Percentiles rank a stretch among this genome's conserved stretches.
phyloP scores from a whole-genome alignment of 2,113 vertebrate species.

The Nannospalax galili region DNA sequence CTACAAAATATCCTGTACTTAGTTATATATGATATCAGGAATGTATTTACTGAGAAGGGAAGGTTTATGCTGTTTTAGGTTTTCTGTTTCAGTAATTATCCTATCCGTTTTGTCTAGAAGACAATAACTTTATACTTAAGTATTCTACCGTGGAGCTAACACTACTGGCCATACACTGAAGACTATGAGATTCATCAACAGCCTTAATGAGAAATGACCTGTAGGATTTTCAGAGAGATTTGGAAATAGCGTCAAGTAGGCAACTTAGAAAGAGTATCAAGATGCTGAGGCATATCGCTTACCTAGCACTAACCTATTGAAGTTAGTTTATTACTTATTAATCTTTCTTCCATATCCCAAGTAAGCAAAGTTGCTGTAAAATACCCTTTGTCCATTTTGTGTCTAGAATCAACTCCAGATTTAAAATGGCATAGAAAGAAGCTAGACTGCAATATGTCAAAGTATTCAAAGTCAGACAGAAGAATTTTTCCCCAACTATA shows the following conservation, averaged over 20 bases:
- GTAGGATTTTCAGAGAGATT: conserved; percentile 36
- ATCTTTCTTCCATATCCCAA: not conserved
- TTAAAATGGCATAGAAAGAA: not conserved
- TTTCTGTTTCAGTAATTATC: not conserved
- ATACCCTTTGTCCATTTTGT: not conserved
- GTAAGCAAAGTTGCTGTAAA: not conserved
- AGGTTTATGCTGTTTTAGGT: not conserved
- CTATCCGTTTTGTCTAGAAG: conserved; percentile 15
- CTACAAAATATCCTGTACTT: not conserved
- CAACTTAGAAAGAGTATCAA: not conserved
- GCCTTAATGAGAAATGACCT: not conserved
- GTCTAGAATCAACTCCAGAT: not conserved
- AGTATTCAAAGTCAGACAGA: conserved; percentile 1
- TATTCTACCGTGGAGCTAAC: conserved; percentile 35
- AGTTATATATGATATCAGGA: not conserved
- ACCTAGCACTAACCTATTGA: not conserved
- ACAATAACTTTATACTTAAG: conserved; percentile 46
- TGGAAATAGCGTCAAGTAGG: conserved; percentile 40
- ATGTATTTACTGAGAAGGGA: not conserved
- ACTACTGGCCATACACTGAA: not conserved
- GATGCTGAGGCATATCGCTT: not conserved
- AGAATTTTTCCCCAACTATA: not conserved
- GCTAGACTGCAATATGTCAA: not conserved
- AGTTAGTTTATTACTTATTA: not conserved
- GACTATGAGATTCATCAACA: conserved; percentile 20